Evolutionary conservation across 2,888 invertebrate species (phyloP).

Genomic region (Smittia sp.): DNA sequence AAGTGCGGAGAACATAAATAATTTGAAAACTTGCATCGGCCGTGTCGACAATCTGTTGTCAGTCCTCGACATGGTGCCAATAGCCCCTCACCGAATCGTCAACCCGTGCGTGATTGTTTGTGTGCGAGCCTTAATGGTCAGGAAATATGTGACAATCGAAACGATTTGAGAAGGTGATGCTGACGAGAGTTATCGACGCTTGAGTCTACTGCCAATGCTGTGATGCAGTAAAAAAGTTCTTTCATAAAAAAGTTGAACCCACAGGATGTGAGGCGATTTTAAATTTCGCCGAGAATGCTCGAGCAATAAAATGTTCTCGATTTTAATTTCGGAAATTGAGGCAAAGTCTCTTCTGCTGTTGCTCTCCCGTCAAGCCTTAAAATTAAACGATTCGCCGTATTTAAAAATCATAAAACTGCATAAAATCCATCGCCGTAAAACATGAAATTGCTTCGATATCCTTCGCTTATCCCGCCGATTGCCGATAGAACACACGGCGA

Average conservation of each 20-base stretch:
- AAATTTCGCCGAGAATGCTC: not conserved
- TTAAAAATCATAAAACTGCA: conserved; percentile 37
- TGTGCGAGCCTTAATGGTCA: conserved; percentile 25
- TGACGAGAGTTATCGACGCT: not conserved
- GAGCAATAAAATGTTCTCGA: conserved; percentile 10
- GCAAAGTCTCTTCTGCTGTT: not conserved
- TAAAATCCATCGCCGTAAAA: conserved; percentile 17
- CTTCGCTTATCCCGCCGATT: not conserved
- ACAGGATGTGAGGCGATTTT: conserved; percentile 1
- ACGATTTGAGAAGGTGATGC: not conserved
- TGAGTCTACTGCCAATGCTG: too few species aligned
- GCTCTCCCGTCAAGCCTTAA: not conserved
- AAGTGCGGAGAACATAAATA: not conserved
- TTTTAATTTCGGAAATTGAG: conserved; percentile 37
- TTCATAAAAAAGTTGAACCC: not conserved
- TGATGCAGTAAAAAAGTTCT: not conserved
- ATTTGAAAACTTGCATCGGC: not conserved
- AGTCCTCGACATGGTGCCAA: not conserved
- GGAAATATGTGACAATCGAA: conserved; percentile 35
- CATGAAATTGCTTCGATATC: conserved; percentile 17
- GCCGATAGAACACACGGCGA: not conserved
- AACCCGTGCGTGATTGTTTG: not conserved
- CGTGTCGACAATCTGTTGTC: not conserved
- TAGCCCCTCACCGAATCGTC: not conserved
- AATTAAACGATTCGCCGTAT: conserved; percentile 39